A percentile compares a stretch with the other conserved stretches of the same genome.
These are phyloP conservation scores for Aplysia californica DNA, from an alignment of 1,140 invertebrate species.

Conservation along the genomic window DNA sequence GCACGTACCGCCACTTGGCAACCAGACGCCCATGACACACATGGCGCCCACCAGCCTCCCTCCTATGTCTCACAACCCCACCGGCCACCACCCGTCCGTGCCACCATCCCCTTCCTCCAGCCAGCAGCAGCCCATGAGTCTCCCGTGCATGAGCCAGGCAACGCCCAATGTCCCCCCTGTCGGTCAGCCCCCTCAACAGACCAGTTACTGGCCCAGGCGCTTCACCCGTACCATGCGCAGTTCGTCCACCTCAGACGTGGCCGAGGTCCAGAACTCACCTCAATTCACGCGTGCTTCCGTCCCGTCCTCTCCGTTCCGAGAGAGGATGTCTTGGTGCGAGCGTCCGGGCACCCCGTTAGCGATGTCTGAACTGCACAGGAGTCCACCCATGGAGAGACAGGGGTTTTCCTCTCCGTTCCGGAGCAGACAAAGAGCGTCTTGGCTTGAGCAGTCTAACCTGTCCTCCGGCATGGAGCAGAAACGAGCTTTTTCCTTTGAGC, in stretches of 20 bases:
- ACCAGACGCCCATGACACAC: too few relatives aligned
- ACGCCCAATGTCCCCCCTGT: too few relatives aligned
- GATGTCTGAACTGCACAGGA: conserved; percentile 15
- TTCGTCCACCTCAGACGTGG: background rate
- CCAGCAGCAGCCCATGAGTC: too few relatives aligned
- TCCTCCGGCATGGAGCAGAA: conserved; percentile 8
- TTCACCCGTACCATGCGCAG: too few relatives aligned
- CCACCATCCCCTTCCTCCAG: too few relatives aligned
- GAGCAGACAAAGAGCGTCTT: conserved; percentile 25
- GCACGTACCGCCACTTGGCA: too few relatives aligned
- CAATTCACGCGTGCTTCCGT: background rate
- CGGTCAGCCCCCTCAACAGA: too few relatives aligned
- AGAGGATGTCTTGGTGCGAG: conserved; percentile 16
- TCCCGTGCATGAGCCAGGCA: too few relatives aligned
- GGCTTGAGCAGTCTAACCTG: conserved; percentile 20
- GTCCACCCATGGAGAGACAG: conserved; percentile 11
- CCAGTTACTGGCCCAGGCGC: too few relatives aligned
- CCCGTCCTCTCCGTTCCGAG: conserved; percentile 19
- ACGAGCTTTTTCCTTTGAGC: conserved; percentile 18
- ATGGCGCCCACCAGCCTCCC: too few relatives aligned
- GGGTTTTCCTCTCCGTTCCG: conserved; percentile 1
- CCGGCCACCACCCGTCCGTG: too few relatives aligned
- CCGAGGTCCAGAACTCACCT: conserved; percentile 5
- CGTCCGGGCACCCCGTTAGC: background rate
- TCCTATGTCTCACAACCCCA: too few relatives aligned